Evolutionary conservation across 2,113 vertebrate genomes (phyloP).

Genomic region (Strix uralensis): DNA sequence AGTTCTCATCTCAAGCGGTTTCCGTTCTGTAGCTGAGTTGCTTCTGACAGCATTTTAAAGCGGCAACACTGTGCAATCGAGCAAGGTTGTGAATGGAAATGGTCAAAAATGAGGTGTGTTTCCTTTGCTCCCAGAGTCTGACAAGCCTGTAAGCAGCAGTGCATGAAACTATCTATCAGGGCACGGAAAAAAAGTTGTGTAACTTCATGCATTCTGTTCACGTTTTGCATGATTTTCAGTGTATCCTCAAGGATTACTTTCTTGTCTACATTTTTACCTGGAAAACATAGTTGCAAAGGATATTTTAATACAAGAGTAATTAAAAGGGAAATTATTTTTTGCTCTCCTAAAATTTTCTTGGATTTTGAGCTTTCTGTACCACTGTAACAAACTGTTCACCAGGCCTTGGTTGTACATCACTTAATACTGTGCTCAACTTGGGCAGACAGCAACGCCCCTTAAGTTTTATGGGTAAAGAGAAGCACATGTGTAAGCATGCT

Average conservation of each 20-base stretch:
- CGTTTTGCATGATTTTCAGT: background rate
- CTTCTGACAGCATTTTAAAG: background rate
- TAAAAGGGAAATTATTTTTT: background rate
- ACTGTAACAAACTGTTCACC: background rate
- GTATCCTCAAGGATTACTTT: background rate
- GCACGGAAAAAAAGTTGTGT: no score
- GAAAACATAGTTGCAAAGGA: background rate
- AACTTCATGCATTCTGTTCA: background rate
- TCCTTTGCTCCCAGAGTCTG: background rate
- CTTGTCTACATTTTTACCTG: background rate
- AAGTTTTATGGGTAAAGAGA: background rate
- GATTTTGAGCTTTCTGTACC: background rate
- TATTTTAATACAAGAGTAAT: background rate
- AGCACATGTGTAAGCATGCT: rapidly evolving
- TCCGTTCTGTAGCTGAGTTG: background rate
- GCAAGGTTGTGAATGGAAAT: background rate
- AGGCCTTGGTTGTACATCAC: background rate
- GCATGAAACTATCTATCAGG: background rate
- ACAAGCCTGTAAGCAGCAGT: background rate
- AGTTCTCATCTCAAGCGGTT: background rate
- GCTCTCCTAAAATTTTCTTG: background rate
- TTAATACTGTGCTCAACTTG: rapidly evolving
- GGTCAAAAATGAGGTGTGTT: background rate
- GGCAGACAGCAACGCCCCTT: rapidly evolving
- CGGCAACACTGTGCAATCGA: background rate